Conservation (phyloP, 2,797 vertebrate genomes). For the Synanceia verrucosa region DNA sequence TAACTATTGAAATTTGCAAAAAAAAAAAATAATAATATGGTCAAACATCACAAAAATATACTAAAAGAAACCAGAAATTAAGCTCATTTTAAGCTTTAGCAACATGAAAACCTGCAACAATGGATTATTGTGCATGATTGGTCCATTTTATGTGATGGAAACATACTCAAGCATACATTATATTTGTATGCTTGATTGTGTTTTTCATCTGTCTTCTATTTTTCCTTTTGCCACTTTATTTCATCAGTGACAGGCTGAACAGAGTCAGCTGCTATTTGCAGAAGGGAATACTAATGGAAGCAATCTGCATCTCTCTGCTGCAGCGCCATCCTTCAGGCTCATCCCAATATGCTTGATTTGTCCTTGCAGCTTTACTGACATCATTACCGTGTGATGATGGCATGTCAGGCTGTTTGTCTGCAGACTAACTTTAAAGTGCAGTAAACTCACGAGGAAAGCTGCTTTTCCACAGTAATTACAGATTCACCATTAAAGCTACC, state of each 20-base stretch:
- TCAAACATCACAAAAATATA: background rate
- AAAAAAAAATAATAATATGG: too few relatives aligned
- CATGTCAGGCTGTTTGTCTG: background rate
- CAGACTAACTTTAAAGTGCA: background rate
- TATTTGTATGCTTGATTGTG: too few relatives aligned
- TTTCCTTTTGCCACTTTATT: slow-evolving; percentile 2
- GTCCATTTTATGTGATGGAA: background rate
- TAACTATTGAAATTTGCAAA: too few relatives aligned
- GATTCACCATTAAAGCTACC: background rate
- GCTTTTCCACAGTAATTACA: background rate
- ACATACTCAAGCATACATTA: background rate
- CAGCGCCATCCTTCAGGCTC: background rate
- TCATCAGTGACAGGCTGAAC: background rate
- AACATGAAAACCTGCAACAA: background rate
- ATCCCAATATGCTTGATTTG: slow-evolving; percentile 16
- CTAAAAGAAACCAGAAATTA: background rate
- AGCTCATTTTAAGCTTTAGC: background rate
- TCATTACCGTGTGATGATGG: slow-evolving; percentile 2
- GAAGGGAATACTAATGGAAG: slow-evolving; percentile 4
- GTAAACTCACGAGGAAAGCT: background rate
- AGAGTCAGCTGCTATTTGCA: slow-evolving; percentile 15
- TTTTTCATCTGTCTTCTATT: slow-evolving; percentile 7
- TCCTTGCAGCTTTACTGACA: slow-evolving; percentile 34
- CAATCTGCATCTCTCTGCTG: slow-evolving; percentile 29
- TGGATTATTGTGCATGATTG: background rate